Evolutionary conservation across 2,797 vertebrate genomes (phyloP), one percentile per base, ranked within the genome.

Genomic region (Poeciliopsis turneri): DNA sequence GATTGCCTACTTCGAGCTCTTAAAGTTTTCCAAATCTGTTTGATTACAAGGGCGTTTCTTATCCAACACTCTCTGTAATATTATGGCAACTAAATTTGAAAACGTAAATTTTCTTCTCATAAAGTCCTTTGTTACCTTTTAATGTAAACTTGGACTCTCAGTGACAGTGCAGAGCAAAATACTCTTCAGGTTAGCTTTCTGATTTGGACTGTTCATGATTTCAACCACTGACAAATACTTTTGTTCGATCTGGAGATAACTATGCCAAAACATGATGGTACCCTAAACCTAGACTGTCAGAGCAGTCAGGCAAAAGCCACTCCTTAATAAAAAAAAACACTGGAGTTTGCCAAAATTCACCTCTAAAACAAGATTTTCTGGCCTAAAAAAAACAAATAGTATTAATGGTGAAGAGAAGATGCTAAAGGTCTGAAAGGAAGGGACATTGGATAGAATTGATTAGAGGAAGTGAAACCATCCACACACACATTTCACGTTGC

Each of bases 401-500:
- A 43, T 51, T 33, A 61, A 66, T 78, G 74, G 53, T 49, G 77
- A 41, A 45, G 30, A 71, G 69, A 78, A 74, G 51, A 45, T 28
- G 41, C 45, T 75, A 16, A 78, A 51, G 71, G 78, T 8, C 28
- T 70, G 30, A 43, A 77, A 80, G 36, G 82, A 57, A 75, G 69
- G 79, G 53, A 43, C 77, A 73, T 47, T 71, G 53, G 70, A 79
- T 51, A 74, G 64, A 72, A 30, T 59, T 81, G 82, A 85, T 78
- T 55, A 76, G 78, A 49, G 53, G 69, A 75, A 43, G 72, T 77
- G 82, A 89, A 85, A 75, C 74, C 78, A 78, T 84, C 61, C 83
- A 78, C 80, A 92, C 84, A 88, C 84, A 86, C 75, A 20, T 39
- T 84, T 72, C 77, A 84, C 75, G 82, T 84, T 76, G 78, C 80